These are phyloP conservation scores for Cebuella pygmaea DNA, from an alignment of 2,797 vertebrate genomes.

Conservation along the genomic window DNA sequence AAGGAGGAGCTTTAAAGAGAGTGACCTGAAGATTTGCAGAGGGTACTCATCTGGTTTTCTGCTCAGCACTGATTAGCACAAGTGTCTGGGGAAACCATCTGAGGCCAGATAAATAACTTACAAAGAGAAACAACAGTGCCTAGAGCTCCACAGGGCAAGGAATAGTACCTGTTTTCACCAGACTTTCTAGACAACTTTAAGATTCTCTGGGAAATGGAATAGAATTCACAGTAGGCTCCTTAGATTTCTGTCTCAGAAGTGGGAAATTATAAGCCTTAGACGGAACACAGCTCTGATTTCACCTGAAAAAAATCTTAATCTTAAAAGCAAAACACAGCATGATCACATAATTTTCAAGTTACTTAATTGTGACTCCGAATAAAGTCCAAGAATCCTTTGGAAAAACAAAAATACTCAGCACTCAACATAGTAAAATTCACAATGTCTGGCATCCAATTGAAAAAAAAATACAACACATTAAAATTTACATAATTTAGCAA, in stretches of 20 bases:
- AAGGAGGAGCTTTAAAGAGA: not conserved
- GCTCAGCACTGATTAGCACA: not conserved
- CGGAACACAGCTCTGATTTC: not conserved
- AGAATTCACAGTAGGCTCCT: not conserved
- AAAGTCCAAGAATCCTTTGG: not conserved
- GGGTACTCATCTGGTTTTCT: not conserved
- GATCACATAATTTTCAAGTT: not conserved
- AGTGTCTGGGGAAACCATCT: not conserved
- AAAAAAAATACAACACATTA: not conserved
- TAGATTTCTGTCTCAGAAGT: not conserved
- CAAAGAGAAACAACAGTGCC: not conserved
- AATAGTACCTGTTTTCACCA: not conserved
- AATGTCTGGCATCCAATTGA: not conserved
- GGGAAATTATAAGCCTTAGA: not conserved
- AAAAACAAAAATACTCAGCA: not conserved
- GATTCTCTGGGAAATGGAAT: not conserved
- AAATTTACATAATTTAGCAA: not conserved
- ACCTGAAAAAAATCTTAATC: not conserved
- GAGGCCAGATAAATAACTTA: not conserved
- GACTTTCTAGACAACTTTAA: not conserved
- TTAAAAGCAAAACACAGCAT: not conserved
- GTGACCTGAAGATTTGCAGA: not conserved
- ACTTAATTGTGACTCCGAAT: too few relatives aligned
- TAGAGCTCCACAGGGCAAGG: not conserved
- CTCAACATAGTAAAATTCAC: not conserved